These are phyloP conservation scores for Platerodrilus igneus DNA, from an alignment of 2,888 invertebrate genomes.

Conservation along the genomic window DNA sequence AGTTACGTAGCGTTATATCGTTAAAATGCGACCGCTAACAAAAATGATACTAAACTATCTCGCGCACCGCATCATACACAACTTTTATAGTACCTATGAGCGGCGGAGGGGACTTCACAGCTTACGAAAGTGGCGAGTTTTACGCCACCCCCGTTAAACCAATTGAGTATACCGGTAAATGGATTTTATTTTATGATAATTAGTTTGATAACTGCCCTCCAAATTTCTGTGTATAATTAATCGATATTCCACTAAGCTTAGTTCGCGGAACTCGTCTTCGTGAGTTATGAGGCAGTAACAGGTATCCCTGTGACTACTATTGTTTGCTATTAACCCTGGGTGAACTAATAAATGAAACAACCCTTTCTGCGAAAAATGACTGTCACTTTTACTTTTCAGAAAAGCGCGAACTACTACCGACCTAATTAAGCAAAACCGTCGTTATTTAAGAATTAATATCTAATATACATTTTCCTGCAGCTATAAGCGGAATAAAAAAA, in stretches of 20 bases:
- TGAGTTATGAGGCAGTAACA: no score
- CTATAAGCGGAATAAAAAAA: no score
- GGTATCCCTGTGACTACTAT: constrained; percentile 11
- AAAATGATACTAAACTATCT: constrained; percentile 35
- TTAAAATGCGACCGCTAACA: constrained; percentile 25
- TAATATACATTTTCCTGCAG: no score
- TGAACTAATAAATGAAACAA: constrained; percentile 13
- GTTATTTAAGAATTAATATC: no score
- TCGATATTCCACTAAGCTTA: constrained; percentile 32
- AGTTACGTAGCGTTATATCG: constrained; percentile 28
- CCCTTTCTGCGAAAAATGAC: constrained; percentile 23
- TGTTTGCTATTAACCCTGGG: constrained; percentile 14
- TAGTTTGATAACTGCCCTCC: constrained; percentile 13
- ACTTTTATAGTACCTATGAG: constrained; percentile 38
- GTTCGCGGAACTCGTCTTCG: constrained; percentile 28
- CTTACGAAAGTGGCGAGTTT: constrained; percentile 31
- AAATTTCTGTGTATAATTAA: constrained; percentile 35
- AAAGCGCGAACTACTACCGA: constrained; percentile 14
- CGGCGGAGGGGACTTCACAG: constrained; percentile 33
- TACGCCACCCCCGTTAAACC: constrained; percentile 19
- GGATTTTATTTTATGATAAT: constrained; percentile 7
- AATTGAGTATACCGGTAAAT: constrained; percentile 1
- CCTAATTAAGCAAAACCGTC: no score
- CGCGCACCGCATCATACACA: constrained; percentile 35
- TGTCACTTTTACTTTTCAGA: constrained; percentile 19